Evolutionary conservation across 1,140 invertebrate species (phyloP).

Genomic region (Ruditapes philippinarum): DNA sequence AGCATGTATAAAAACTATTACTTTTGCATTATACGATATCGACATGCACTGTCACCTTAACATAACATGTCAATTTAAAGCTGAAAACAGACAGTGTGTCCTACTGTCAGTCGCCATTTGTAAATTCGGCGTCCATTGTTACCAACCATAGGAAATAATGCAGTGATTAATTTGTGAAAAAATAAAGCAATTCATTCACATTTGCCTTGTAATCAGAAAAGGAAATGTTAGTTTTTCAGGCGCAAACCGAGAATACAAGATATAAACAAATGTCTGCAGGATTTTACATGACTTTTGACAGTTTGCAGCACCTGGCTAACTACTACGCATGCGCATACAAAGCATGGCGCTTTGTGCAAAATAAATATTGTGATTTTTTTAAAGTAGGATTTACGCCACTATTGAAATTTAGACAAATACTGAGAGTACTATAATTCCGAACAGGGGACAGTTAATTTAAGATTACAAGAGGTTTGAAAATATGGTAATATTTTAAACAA

Average conservation of each 20-base stretch:
- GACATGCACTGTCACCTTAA: background rate
- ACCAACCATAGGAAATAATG: constrained; percentile 2
- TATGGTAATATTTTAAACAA: too few relatives aligned
- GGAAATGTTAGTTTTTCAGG: background rate
- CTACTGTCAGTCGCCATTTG: constrained; percentile 57
- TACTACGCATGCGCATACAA: constrained; percentile 58
- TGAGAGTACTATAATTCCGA: too few relatives aligned
- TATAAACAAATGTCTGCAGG: constrained; percentile 19
- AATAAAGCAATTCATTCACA: background rate
- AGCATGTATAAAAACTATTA: background rate
- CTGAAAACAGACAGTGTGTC: background rate
- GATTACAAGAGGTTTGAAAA: too few relatives aligned
- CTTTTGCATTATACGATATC: background rate
- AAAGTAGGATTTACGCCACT: background rate
- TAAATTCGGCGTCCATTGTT: constrained; percentile 76
- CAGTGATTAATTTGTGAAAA: background rate
- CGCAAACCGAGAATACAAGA: background rate
- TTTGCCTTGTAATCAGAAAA: background rate
- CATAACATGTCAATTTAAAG: background rate
- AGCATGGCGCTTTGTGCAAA: background rate
- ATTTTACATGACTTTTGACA: constrained; percentile 67
- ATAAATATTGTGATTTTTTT: background rate
- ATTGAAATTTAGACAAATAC: too few relatives aligned
- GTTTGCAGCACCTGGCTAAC: constrained; percentile 55
- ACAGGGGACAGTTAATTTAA: too few relatives aligned